These are phyloP conservation scores for Urechis unicinctus DNA, from an alignment of 2,888 invertebrate species.

Conservation along the genomic window DNA sequence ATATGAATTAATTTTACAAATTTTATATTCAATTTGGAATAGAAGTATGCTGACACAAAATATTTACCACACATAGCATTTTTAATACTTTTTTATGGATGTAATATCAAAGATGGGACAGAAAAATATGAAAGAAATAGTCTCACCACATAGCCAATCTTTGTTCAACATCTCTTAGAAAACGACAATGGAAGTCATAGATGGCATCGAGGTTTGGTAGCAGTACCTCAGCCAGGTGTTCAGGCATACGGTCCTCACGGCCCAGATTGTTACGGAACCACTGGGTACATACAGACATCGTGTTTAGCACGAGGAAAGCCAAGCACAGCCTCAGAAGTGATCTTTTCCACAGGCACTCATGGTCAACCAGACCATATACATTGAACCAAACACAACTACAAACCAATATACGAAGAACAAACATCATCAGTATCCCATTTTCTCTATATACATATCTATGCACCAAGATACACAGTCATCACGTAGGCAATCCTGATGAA, in stretches of 20 bases:
- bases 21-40: too few relatives aligned
- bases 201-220: constrained; percentile 63
- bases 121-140: too few relatives aligned
- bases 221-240: constrained; percentile 57
- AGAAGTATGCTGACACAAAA: neutral
- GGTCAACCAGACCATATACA: neutral
- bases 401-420: too few relatives aligned
- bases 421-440: too few relatives aligned
- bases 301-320: too few relatives aligned
- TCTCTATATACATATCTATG: too few relatives aligned
- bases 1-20: neutral
- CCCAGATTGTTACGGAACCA: constrained; percentile 68
- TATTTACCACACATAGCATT: neutral
- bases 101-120: neutral
- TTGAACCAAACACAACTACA: too few relatives aligned
- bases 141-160: constrained; percentile 63
- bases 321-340: neutral
- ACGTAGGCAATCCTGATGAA: too few relatives aligned
- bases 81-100: neutral
- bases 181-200: constrained; percentile 72
- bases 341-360: neutral
- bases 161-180: constrained; percentile 73
- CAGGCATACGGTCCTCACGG: constrained; percentile 60
- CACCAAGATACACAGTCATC: too few relatives aligned
- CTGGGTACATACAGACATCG: constrained; percentile 52